Percentiles rank a stretch among this genome's conserved stretches.
Evolutionary conservation across 2,888 invertebrate genomes (phyloP).

Genomic region (Microctonus aethiopoides): DNA sequence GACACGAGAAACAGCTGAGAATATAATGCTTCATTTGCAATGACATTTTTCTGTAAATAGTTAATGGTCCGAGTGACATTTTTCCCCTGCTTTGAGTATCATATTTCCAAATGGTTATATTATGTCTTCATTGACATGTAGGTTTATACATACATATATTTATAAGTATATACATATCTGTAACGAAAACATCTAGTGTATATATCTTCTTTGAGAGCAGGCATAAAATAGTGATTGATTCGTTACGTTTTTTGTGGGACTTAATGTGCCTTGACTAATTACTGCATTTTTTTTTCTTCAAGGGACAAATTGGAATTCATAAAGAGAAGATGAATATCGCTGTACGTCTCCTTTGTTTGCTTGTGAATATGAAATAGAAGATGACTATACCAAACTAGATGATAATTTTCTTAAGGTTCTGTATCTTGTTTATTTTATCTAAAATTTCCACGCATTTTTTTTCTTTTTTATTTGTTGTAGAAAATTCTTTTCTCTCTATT

Average conservation of each 20-base stretch:
- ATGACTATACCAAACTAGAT: no score
- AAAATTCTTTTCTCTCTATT: no score
- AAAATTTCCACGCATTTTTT: constrained; percentile 11
- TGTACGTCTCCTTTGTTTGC: no score
- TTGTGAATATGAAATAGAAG: no score
- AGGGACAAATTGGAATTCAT: background rate
- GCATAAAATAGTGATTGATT: background rate
- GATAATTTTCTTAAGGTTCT: no score
- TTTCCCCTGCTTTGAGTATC: constrained; percentile 53
- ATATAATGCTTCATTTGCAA: constrained; percentile 56
- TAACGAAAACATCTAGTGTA: no score
- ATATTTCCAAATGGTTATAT: constrained; percentile 50
- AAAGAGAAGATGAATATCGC: background rate
- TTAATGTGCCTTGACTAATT: background rate
- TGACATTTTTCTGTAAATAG: constrained; percentile 64
- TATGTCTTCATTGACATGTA: background rate
- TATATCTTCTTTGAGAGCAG: no score
- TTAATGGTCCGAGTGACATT: constrained; percentile 58
- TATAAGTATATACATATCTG: no score
- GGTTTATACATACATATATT: no score
- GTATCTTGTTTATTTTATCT: no score
- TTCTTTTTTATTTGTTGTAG: no score
- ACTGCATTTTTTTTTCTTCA: background rate
- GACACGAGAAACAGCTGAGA: background rate
- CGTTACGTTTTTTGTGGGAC: background rate